phyloP scores from a whole-genome alignment of 2,797 vertebrate species.

The Alauda arvensis region DNA sequence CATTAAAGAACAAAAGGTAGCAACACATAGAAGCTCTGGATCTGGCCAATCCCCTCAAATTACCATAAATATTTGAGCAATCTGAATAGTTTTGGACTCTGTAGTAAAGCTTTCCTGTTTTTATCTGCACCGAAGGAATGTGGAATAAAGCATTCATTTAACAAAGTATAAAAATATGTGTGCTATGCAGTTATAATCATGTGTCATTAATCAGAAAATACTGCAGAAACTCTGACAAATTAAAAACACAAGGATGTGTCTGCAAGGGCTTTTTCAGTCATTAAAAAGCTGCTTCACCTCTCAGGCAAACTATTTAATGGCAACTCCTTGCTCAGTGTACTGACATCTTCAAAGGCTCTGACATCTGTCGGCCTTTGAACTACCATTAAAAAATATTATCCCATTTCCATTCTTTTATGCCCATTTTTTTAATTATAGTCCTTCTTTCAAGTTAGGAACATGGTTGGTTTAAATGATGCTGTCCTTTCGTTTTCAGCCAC shows the following conservation, averaged over 20 bases:
- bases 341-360: slow-evolving; percentile 84
- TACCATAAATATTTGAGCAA: slow-evolving; percentile 74
- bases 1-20: slow-evolving; percentile 72
- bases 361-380: slow-evolving; percentile 93
- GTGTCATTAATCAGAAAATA: slow-evolving; percentile 81
- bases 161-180: slow-evolving; percentile 76
- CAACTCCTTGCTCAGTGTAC: slow-evolving; percentile 77
- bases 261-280: slow-evolving; percentile 76
- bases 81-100: slow-evolving; percentile 67
- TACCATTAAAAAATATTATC: slow-evolving; percentile 90
- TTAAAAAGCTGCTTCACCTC: slow-evolving; percentile 79
- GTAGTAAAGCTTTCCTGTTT: slow-evolving; percentile 67
- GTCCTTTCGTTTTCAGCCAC: slow-evolving; percentile 86
- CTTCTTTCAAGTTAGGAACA: slow-evolving; percentile 88
- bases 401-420: slow-evolving; percentile 90
- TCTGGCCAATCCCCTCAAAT: slow-evolving; percentile 69
- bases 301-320: slow-evolving; percentile 78
- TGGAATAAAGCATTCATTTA: slow-evolving; percentile 75
- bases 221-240: slow-evolving; percentile 80
- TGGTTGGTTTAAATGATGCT: slow-evolving; percentile 86
- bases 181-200: slow-evolving; percentile 77
- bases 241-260: slow-evolving; percentile 82
- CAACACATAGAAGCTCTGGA: slow-evolving; percentile 52
- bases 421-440: slow-evolving; percentile 95
- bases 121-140: slow-evolving; percentile 74